Base-by-base conservation (phyloP, 1,140 invertebrate species). In the Apis cerana region DNA sequence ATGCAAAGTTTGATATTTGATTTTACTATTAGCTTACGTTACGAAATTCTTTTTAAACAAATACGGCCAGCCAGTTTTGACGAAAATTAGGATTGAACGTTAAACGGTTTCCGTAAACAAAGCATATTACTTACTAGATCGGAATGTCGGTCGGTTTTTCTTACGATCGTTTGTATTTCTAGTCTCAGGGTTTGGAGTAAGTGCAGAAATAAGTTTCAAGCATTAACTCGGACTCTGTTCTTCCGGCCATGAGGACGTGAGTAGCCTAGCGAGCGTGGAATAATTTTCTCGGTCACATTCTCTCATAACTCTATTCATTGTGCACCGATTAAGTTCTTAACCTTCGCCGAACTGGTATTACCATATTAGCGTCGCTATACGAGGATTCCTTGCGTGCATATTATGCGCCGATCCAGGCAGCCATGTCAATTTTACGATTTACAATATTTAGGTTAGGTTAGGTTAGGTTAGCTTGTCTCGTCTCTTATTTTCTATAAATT, bases 201-300 rank as follows among this genome's bases (percentile, higher is more conserved):
- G 54, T 23, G 65, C 69, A 75, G 62, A 83, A 80, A 84, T 77
- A 83, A 72, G 65, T 82, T 83, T 43, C 69, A 71, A 58, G 78
- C 75, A 61, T 80, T 75, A 80, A 71, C 61, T 82, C 70, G 82
- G 61, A 87, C 75, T 84, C 81, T 81, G 77, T 84, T 86, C 82
- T 88, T 88, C 85, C 85, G 85, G 85, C 62, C 65, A 33, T 56
- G 65, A 19, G 65, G 54, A 85, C 85, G 86, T 78, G 85, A 77
- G 74, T 64, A 58, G 74, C 67, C 43, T 86, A 52, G 64, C 58
- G 75, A 86, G 56, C 61, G 64, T 68, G 65, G 67, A 82, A 86
- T 71, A 75, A 80, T 87, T 87, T 65, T 77, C 75, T 75, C 64
- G 58, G 52, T 65, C 70, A 61, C 52, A 64, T 74, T 85, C 65